Evolutionary conservation across 2,888 invertebrate genomes (phyloP).

Genomic region (Copidosoma aretas): DNA sequence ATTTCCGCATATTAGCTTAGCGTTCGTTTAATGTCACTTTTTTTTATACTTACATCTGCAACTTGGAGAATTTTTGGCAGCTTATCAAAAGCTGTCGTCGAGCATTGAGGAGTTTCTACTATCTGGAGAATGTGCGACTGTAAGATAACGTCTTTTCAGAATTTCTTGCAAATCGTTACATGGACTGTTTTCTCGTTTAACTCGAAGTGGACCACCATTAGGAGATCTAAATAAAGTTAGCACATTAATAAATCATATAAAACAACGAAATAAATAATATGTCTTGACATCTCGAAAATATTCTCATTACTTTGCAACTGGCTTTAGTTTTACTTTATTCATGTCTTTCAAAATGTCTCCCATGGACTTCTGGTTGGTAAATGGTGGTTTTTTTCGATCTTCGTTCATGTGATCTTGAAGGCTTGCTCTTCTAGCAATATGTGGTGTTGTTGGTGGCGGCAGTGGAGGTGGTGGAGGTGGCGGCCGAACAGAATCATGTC

Average conservation of each 20-base stretch:
- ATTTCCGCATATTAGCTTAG: constrained; percentile 32
- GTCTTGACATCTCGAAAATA: no score
- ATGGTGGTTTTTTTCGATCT: constrained; percentile 51
- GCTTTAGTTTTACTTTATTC: constrained; percentile 55
- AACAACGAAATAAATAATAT: constrained; percentile 6
- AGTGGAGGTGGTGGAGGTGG: constrained; percentile 57
- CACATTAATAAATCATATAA: not conserved
- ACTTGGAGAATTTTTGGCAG: constrained; percentile 28
- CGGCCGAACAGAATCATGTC: constrained; percentile 38
- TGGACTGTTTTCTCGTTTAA: constrained; percentile 58
- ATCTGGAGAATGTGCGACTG: constrained; percentile 56
- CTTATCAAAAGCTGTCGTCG: constrained; percentile 54
- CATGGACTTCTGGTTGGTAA: constrained; percentile 56
- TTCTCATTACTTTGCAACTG: constrained; percentile 32
- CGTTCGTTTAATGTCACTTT: constrained; percentile 16
- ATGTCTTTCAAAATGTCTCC: constrained; percentile 58
- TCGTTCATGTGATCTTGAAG: constrained; percentile 59
- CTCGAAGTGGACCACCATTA: constrained; percentile 54
- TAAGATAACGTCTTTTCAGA: constrained; percentile 54
- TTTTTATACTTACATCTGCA: constrained; percentile 28
- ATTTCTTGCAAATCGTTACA: constrained; percentile 61
- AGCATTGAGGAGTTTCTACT: constrained; percentile 53
- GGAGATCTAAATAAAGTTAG: constrained; percentile 53
- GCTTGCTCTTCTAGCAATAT: constrained; percentile 60
- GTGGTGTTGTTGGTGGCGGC: constrained; percentile 57